Evolutionary conservation across 2,888 invertebrate species (phyloP).

Genomic region (Zelleria hepariella): DNA sequence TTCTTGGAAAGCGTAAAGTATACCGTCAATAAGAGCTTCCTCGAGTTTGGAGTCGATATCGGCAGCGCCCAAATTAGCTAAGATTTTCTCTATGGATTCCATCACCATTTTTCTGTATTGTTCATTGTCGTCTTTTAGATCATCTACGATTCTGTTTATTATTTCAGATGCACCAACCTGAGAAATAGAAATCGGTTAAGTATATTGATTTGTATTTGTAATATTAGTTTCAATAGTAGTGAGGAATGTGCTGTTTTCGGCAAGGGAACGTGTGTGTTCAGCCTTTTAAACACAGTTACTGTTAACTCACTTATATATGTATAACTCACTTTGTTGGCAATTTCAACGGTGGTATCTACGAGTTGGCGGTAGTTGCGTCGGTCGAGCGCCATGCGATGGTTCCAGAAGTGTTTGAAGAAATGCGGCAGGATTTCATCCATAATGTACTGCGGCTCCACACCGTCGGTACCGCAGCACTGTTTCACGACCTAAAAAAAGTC

Average conservation of each 20-base stretch:
- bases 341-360: conserved; percentile 99
- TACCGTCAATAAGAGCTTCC: conserved; percentile 99
- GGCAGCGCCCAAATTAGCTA: conserved; percentile 96
- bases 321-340: conserved; percentile 89
- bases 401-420: conserved; percentile 99
- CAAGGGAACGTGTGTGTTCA: no score
- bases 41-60: conserved; percentile 98
- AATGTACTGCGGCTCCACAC: conserved; percentile 99
- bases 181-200: no score
- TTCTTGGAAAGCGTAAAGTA: conserved; percentile 99
- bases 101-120: conserved; percentile 99
- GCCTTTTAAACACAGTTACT: not conserved
- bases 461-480: conserved; percentile 99
- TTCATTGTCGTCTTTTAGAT: conserved; percentile 99
- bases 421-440: conserved; percentile 99
- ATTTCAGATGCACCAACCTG: conserved; percentile 98
- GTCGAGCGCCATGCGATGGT: conserved; percentile 99
- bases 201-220: no score
- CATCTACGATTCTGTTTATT: conserved; percentile 98
- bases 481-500: conserved; percentile 84
- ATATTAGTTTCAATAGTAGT: no score
- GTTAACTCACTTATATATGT: not conserved
- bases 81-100: conserved; percentile 99
- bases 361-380: conserved; percentile 97
- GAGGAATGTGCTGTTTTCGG: no score